Base-by-base conservation (phyloP, 2,113 vertebrate species). In the Phylloscopus whistleri region DNA sequence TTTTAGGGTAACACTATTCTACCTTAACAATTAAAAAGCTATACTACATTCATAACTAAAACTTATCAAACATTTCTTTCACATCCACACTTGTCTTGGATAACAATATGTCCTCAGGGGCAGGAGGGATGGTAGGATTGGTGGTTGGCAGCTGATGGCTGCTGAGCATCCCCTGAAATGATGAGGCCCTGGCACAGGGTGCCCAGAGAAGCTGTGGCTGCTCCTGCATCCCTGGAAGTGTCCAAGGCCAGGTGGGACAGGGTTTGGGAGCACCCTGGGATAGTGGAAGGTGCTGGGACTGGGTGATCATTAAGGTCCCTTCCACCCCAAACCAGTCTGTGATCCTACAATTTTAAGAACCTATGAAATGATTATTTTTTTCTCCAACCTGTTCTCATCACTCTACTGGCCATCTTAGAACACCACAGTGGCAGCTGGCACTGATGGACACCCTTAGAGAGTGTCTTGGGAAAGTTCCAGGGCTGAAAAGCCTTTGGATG, bases 251-350 rank as follows among this genome's bases (percentile, higher is more conserved):
- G 46, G 19, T 0, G 66, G 60, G 60, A 46, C 0, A 0, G 22
- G 27, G 31, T 8, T 43, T 51, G 19, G 19, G 27, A 75, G 5
- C 69, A 67, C 0, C 6, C 28, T 67, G 46, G 30, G 16, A 13
- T 0, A 21, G 16, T 30, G 53, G 23, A 5, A 75, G 23, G 3
- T 2, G 12, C 2, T 44, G 52, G 33, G 0, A 20, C 20, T 52
- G 24, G 28, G 20, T 59, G 19, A 8, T 4, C 13, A 0, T 46
- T 33, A n/a, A 39, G 6, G 16, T 48, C 28, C 11, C 16, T 68
- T 60, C 53, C 24, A 53, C 60, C 13, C 13, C 78, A 75, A 75
- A 75, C 13, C 53, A 41, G 7, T 12, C 60, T n/a, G 13, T 11
- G 44, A 39, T n/a, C 4, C 14, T 9, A n/a, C 4, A 4, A 68